Evolutionary conservation across 2,888 invertebrate species (phyloP).

Genomic region (Apamea monoglypha): DNA sequence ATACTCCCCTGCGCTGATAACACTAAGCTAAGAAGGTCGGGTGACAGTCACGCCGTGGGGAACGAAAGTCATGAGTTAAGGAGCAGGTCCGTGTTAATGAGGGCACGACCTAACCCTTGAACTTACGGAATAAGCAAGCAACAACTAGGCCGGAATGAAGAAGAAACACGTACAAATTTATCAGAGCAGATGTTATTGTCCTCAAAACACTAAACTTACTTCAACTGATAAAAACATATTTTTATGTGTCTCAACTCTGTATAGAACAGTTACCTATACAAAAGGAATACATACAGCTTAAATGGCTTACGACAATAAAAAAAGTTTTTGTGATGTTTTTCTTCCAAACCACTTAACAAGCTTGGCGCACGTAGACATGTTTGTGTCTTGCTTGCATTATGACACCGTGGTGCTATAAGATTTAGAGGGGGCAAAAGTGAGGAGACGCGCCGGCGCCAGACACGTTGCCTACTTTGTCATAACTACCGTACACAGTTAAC

Average conservation of each 20-base stretch:
- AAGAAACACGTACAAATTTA: slow-evolving; percentile 36
- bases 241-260: slow-evolving; percentile 71
- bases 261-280: slow-evolving; percentile 77
- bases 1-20: slow-evolving; percentile 15
- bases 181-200: slow-evolving; percentile 32
- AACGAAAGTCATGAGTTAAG: slow-evolving; percentile 44
- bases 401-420: slow-evolving; percentile 89
- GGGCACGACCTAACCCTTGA: slow-evolving; percentile 40
- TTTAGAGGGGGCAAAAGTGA: slow-evolving; percentile 89
- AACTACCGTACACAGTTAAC: slow-evolving; percentile 73
- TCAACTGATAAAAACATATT: slow-evolving; percentile 64
- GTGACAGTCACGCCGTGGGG: background rate
- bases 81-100: slow-evolving; percentile 46
- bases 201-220: slow-evolving; percentile 50
- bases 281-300: slow-evolving; percentile 84
- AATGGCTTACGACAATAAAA: slow-evolving; percentile 88
- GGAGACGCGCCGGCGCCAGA: slow-evolving; percentile 87
- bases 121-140: slow-evolving; percentile 23
- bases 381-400: slow-evolving; percentile 90
- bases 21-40: slow-evolving; percentile 12
- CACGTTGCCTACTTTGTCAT: slow-evolving; percentile 78
- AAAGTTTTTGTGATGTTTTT: slow-evolving; percentile 90
- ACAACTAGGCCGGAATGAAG: slow-evolving; percentile 9
- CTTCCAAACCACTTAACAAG: slow-evolving; percentile 91
- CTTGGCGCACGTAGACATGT: slow-evolving; percentile 90